These are phyloP conservation scores for Salvelinus namaycush DNA, from an alignment of 2,113 vertebrate genomes.

Conservation along the genomic window DNA sequence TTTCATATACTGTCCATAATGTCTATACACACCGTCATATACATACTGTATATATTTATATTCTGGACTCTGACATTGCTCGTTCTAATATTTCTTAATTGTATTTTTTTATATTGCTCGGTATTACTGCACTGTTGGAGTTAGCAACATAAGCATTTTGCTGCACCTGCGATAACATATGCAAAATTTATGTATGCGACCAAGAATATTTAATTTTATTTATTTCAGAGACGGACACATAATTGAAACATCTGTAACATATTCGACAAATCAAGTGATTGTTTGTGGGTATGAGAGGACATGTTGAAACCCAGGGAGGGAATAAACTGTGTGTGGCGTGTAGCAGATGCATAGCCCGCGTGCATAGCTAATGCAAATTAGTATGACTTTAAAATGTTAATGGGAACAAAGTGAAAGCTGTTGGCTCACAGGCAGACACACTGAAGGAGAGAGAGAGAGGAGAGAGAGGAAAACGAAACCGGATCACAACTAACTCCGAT, in stretches of 20 bases:
- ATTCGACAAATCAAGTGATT: background rate
- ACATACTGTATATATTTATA: too few species aligned
- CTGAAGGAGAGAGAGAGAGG: conserved; percentile 41
- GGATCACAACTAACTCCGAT: conserved; percentile 50
- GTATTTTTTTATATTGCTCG: too few species aligned
- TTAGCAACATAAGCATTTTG: too few species aligned
- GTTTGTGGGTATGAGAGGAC: background rate
- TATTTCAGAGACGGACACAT: background rate
- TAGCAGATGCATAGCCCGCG: background rate
- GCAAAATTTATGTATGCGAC: background rate
- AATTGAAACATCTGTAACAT: conserved; percentile 2
- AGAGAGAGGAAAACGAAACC: conserved; percentile 41
- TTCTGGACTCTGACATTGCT: too few species aligned
- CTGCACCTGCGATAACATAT: background rate
- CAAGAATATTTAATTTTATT: too few species aligned
- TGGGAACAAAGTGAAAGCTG: conserved; percentile 43
- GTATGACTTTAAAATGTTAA: conserved; percentile 40
- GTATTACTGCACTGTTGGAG: too few species aligned
- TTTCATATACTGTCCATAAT: too few species aligned
- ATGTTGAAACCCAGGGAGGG: background rate
- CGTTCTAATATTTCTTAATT: too few species aligned
- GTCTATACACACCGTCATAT: too few species aligned
- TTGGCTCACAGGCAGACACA: conserved; percentile 53
- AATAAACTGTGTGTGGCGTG: background rate
- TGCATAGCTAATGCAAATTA: conserved; percentile 58